A percentile compares a stretch with the other conserved stretches of the same genome.
These are phyloP conservation scores for Phymatocera aterrima DNA, from an alignment of 2,888 invertebrate genomes.

Conservation along the genomic window DNA sequence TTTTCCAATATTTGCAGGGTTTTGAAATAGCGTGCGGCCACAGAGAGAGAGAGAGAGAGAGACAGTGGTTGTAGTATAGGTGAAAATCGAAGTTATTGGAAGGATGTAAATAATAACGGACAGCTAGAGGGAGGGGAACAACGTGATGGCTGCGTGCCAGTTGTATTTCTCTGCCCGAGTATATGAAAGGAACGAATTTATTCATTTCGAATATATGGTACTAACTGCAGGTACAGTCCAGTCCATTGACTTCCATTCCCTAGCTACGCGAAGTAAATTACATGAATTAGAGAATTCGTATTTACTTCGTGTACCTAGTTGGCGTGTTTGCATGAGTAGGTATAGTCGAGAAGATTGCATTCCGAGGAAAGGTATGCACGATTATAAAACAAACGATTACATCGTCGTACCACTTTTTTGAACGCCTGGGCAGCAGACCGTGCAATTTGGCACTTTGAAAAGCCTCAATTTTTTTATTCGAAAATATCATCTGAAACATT, in stretches of 20 bases:
- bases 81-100: constrained; percentile 27
- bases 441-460: constrained; percentile 23
- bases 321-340: not conserved
- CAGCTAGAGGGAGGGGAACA: constrained; percentile 12
- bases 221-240: no score
- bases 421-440: not conserved
- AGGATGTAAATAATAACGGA: constrained; percentile 36
- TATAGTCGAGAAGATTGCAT: not conserved
- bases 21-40: constrained; percentile 3
- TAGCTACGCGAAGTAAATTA: not conserved
- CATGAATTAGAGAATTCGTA: constrained; percentile 10
- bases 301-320: constrained; percentile 21
- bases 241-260: not conserved
- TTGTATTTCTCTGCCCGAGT: constrained; percentile 2
- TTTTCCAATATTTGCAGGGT: constrained; percentile 8
- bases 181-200: constrained; percentile 15
- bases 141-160: constrained; percentile 38
- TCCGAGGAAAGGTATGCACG: not conserved
- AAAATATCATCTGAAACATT: not conserved
- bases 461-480: not conserved
- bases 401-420: not conserved
- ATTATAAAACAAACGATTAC: constrained; percentile 6
- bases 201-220: constrained; percentile 8
- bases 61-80: not conserved
- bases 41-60: not conserved